Conservation (phyloP, 1,140 invertebrate species). For the Grapholita molesta region DNA sequence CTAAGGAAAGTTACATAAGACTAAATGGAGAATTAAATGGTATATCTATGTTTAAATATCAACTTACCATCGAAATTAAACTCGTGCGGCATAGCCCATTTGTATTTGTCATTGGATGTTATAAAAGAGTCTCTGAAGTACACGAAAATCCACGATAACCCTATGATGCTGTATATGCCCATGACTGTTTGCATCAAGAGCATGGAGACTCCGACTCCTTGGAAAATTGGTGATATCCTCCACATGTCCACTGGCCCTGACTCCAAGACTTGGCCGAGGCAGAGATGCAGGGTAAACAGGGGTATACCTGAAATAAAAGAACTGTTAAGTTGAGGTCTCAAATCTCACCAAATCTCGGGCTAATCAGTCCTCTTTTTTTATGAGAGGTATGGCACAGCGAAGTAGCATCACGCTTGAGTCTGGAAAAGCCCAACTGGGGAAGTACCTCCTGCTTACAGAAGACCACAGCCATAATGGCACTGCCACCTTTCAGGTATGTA, state of each 20-base stretch:
- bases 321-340: too few relatives aligned
- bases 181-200: slow-evolving; percentile 88
- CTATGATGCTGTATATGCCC: slow-evolving; percentile 92
- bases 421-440: too few relatives aligned
- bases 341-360: too few relatives aligned
- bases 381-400: too few relatives aligned
- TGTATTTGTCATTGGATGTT: slow-evolving; percentile 87
- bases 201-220: slow-evolving; percentile 91
- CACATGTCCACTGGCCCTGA: slow-evolving; percentile 94
- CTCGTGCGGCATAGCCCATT: slow-evolving; percentile 88
- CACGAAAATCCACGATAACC: slow-evolving; percentile 93
- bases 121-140: slow-evolving; percentile 94
- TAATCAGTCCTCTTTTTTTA: background rate
- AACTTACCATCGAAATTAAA: slow-evolving; percentile 82
- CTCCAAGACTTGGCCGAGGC: slow-evolving; percentile 90
- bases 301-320: slow-evolving; percentile 83
- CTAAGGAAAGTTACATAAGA: too few relatives aligned
- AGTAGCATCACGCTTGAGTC: too few relatives aligned
- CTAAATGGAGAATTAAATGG: too few relatives aligned
- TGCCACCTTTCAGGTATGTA: too few relatives aligned
- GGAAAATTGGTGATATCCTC: slow-evolving; percentile 94
- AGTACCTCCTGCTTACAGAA: too few relatives aligned
- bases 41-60: slow-evolving; percentile 16
- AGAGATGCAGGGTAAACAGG: slow-evolving; percentile 90
- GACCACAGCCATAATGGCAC: too few relatives aligned